Base-by-base conservation (phyloP, 37 sponge, comb jelly and placozoan species). In the Theonella swinhoei region DNA sequence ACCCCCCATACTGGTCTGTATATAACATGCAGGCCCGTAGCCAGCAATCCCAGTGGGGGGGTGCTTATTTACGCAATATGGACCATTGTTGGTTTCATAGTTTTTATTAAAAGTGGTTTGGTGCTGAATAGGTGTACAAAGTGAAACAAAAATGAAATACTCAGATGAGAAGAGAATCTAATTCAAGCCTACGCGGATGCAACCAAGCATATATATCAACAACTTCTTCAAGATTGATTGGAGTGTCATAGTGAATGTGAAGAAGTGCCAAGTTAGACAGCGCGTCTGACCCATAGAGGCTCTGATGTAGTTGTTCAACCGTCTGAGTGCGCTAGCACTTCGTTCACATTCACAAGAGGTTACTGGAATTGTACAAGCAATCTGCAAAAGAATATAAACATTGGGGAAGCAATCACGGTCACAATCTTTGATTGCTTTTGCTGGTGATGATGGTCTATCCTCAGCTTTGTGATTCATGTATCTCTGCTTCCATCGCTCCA, bases 291-390 rank as follows among this genome's bases (percentile, higher is more conserved):
- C 79, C 87, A 87, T 87, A 14, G 70, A 38, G 20, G 81, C 87
- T 80, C 87, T 36, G 75, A 80, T 80, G 54, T 68, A 80, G 37
- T 4, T 87, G 33, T 75, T 71, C 47, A 87, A 43, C 2, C 87
- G 80, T 8, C 86, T 23, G 7, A 86, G 42, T 20, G 62, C 59
- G 26, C 86, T 86, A 19, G 86, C 86, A 86, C 74, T 86, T 54
- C 79, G 30, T 70, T 86, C 86, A 26, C 86, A 86, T 62, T 86
- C 79, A 23, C 77, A 84, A 42, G 85, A 84, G 5, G 85, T 84
- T 19, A 84, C 85, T 17, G 84, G 84, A n/a, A 83, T 39, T 37
- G 85, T 85, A 43, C 85, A 85, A 40, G 71, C 78, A n/a, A 85
- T 43, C 41, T 78, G 78, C 28, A 85, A 77, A 1, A 85, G 59